These are phyloP conservation scores for Poeciliopsis gracilis DNA, from an alignment of 2,797 vertebrate species.

Conservation along the genomic window DNA sequence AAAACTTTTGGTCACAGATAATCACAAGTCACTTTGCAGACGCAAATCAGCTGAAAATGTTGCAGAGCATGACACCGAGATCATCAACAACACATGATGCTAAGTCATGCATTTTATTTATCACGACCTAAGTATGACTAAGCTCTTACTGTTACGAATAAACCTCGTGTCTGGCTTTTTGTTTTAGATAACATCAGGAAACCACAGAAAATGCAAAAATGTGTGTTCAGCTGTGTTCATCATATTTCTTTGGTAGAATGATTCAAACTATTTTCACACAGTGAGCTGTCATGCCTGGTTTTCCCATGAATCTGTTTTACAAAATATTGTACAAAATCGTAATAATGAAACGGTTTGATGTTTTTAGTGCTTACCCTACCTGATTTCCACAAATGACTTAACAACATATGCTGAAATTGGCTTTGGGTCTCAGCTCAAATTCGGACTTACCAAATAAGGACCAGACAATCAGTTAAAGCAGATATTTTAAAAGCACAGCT, in stretches of 20 bases:
- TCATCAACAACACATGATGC: conserved; percentile 7
- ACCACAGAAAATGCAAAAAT: neutral
- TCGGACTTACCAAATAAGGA: neutral
- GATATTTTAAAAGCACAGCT: neutral
- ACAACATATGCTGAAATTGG: neutral
- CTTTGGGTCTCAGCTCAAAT: neutral
- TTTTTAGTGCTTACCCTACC: neutral
- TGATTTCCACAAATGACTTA: neutral
- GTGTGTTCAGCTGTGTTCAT: neutral
- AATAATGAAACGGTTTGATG: neutral
- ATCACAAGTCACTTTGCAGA: conserved; percentile 27
- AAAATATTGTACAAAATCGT: neutral
- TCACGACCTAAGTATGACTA: neutral
- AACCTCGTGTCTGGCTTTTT: neutral
- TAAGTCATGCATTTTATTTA: neutral
- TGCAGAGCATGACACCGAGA: neutral
- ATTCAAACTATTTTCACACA: neutral
- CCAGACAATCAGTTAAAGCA: neutral
- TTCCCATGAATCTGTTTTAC: neutral
- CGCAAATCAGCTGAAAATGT: conserved; percentile 5
- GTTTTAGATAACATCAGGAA: neutral
- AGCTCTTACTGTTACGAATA: neutral
- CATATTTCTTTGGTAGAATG: neutral
- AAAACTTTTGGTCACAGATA: neutral
- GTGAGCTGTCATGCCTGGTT: neutral